Conservation (phyloP, 2,113 vertebrate genomes). For the Psettodes erumei region DNA sequence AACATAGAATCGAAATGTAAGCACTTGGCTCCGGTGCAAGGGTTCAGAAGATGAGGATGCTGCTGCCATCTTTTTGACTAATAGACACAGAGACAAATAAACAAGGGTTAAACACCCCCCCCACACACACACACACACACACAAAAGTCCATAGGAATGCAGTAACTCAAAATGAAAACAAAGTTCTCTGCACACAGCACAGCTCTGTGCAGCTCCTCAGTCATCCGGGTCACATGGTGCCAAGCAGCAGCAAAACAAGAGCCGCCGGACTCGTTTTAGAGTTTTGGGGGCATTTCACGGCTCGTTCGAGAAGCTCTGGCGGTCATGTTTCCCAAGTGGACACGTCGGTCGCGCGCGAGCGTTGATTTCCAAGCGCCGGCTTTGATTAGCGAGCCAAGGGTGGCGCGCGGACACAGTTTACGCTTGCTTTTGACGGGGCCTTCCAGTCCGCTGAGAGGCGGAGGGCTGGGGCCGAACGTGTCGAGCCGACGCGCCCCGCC, state of each 20-base stretch:
- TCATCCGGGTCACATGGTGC: slow-evolving; percentile 10
- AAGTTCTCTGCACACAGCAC: not conserved
- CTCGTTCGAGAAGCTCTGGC: not conserved
- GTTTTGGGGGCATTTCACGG: not conserved
- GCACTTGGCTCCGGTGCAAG: not conserved
- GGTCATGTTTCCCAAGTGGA: slow-evolving; percentile 9
- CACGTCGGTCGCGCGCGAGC: not conserved
- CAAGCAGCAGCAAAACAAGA: slow-evolving; percentile 40
- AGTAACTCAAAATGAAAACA: slow-evolving; percentile 1
- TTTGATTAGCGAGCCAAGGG: slow-evolving; percentile 49
- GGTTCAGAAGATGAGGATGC: slow-evolving; percentile 3
- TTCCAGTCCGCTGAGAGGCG: slow-evolving; percentile 50
- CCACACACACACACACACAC: no score
- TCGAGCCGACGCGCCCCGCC: slow-evolving; percentile 48
- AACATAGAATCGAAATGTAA: slow-evolving; percentile 20
- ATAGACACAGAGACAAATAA: not conserved
- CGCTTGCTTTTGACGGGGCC: slow-evolving; percentile 46
- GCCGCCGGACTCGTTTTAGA: slow-evolving; percentile 23
- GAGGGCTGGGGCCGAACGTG: slow-evolving; percentile 52
- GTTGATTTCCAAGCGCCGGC: slow-evolving; percentile 17
- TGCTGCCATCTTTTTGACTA: not conserved
- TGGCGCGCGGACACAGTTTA: slow-evolving; percentile 36
- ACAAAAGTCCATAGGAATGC: not conserved
- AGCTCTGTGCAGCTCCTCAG: not conserved
- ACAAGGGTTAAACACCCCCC: not conserved